These are phyloP conservation scores for Teleogryllus occipitalis DNA, from an alignment of 1,140 invertebrate species.

Conservation along the genomic window DNA sequence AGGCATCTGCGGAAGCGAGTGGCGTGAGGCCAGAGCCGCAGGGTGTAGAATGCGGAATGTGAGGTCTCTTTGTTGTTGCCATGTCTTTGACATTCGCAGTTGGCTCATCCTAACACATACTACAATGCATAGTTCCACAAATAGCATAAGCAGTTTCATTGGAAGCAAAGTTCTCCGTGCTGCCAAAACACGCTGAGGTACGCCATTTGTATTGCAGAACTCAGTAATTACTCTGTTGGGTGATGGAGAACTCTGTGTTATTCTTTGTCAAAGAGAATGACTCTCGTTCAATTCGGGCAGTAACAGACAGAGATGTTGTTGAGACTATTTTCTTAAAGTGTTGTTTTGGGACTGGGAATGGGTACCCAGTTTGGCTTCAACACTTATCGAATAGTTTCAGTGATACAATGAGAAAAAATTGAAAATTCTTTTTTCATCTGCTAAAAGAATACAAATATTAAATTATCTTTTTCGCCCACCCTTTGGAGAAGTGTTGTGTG, in stretches of 20 bases:
- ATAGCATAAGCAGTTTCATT: conserved; percentile 1
- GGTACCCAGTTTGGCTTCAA: neutral
- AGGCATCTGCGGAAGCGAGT: neutral
- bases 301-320: neutral
- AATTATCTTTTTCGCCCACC: too few relatives aligned
- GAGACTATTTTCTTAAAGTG: neutral
- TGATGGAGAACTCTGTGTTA: neutral
- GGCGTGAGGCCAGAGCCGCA: neutral
- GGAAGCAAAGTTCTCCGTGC: neutral
- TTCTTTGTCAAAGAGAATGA: neutral
- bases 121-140: neutral
- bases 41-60: neutral
- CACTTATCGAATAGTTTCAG: too few relatives aligned
- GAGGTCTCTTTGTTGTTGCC: neutral
- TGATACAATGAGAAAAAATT: too few relatives aligned
- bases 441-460: too few relatives aligned
- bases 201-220: neutral
- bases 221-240: neutral
- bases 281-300: neutral
- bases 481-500: too few relatives aligned
- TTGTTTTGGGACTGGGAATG: neutral
- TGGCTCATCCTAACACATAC: neutral
- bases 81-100: neutral
- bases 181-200: neutral
- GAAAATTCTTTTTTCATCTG: too few relatives aligned